Base-by-base conservation (phyloP, 2,888 invertebrate genomes). In the Steinernema scapterisci region DNA sequence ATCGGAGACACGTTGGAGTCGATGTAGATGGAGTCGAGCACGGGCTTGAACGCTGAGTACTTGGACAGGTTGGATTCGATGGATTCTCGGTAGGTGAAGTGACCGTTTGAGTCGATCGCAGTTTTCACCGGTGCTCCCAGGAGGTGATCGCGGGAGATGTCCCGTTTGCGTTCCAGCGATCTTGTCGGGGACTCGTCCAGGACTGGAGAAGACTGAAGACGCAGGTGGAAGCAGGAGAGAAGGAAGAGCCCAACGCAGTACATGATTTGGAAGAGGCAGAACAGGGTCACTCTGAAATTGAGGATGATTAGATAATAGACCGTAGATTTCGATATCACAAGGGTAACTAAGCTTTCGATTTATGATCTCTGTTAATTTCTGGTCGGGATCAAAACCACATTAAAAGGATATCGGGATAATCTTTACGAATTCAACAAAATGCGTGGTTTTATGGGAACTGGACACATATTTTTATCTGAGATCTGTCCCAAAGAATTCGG, bases 91-190 rank as follows among this genome's bases (percentile, higher is more conserved):
- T 63, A 63, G 31, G 31, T 27, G 63, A 63, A 63, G 38, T 63
- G 63, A 5, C 63, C 63, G 38, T 63, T 63, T 31, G 63, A 31
- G 16, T 63, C 63, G 1, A 25, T 31, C 16, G 27, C 31, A 1
- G 63, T 31, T 31, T 63, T 63, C 16, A 19, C 13, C 6, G 63
- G 31, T 31, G 16, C 27, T 63, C 63, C 63, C 5, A 63, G 63
- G 31, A 63, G 63, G 19, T 63, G 63, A 13, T 63, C 63, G n/a
- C 63, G 63, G 11, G 63, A 63, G 31, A 63, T 63, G 63, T 63
- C 63, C 6, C 63, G 27, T 31, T 63, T 63, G 5, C 63, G 63
- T 63, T 63, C 63, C 16, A 63, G 63, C 1, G 63, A 6, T 13
- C 63, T 25, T 1, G 63, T 63, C 13, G 63, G 63, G 2, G 63